phyloP scores from a whole-genome alignment of 2,888 invertebrate species.

The Chouioia cunea region DNA sequence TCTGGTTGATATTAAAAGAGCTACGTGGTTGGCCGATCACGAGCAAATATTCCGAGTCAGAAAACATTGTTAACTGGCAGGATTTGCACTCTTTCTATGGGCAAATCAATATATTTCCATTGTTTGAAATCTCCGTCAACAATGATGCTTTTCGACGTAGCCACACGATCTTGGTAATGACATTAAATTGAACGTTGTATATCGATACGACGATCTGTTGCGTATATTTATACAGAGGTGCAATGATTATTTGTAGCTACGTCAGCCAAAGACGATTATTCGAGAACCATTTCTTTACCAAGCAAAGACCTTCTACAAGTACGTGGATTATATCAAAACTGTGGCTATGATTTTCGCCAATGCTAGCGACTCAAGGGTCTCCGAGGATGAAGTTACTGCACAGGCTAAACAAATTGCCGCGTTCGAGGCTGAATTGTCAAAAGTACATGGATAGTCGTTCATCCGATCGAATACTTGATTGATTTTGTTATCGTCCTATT shows the following conservation, averaged over 20 bases:
- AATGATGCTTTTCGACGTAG: slow-evolving; percentile 24
- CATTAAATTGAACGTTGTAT: not conserved
- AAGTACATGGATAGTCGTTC: slow-evolving; percentile 9
- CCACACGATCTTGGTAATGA: slow-evolving; percentile 32
- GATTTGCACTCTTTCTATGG: slow-evolving; percentile 27
- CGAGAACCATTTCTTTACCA: slow-evolving; percentile 30
- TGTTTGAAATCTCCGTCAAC: slow-evolving; percentile 35
- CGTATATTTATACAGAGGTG: too few relatives aligned
- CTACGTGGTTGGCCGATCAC: slow-evolving; percentile 28
- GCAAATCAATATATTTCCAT: slow-evolving; percentile 25
- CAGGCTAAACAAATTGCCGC: slow-evolving; percentile 28
- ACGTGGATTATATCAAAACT: slow-evolving; percentile 34
- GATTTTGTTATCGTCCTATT: slow-evolving; percentile 2
- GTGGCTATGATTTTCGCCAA: slow-evolving; percentile 23
- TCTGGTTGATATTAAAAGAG: slow-evolving; percentile 17
- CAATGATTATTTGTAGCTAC: slow-evolving; percentile 12
- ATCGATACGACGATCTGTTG: not conserved
- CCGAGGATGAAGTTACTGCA: slow-evolving; percentile 9
- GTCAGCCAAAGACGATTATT: slow-evolving; percentile 32
- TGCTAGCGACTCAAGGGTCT: slow-evolving; percentile 9
- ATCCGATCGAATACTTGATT: too few relatives aligned
- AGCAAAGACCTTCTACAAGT: slow-evolving; percentile 26
- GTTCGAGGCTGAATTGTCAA: slow-evolving; percentile 30
- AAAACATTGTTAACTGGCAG: slow-evolving; percentile 21
- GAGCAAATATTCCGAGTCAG: not conserved